Conservation (phyloP, 2,113 vertebrate genomes). For the Tragelaphus buxtoni region DNA sequence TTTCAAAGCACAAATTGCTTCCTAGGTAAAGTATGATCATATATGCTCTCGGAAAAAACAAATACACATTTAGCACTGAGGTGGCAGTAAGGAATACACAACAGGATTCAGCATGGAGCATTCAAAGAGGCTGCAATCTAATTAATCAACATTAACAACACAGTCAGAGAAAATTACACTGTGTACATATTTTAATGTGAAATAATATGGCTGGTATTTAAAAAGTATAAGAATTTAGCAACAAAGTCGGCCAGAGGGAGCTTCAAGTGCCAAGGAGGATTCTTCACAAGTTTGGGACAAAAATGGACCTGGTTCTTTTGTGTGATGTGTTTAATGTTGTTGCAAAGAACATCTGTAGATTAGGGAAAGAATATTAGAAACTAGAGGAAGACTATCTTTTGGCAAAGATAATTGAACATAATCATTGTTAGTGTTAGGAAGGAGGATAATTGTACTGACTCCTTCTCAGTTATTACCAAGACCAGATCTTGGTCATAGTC, state of each 20-base stretch:
- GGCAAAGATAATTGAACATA: background rate
- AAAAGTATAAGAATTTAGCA: background rate
- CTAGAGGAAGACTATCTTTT: background rate
- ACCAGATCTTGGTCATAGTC: background rate
- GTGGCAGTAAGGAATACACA: background rate
- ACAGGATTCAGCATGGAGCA: background rate
- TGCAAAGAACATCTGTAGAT: background rate
- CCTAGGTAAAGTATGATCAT: background rate
- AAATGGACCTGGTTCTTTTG: background rate
- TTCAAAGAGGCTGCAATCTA: background rate
- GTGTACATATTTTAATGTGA: background rate
- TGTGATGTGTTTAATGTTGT: background rate
- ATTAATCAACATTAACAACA: slow-evolving; percentile 32
- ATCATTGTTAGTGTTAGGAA: slow-evolving; percentile 6
- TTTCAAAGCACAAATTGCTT: background rate
- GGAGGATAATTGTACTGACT: background rate
- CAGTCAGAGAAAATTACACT: background rate
- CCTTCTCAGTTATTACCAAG: background rate
- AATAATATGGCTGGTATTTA: background rate
- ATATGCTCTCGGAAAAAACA: background rate
- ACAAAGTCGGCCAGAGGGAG: background rate
- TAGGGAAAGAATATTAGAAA: background rate
- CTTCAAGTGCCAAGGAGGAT: background rate
- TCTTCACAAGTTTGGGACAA: background rate
- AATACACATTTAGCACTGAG: background rate